These are phyloP conservation scores for Sceloporus tristichus DNA, from an alignment of 2,113 vertebrate species.

Conservation along the genomic window DNA sequence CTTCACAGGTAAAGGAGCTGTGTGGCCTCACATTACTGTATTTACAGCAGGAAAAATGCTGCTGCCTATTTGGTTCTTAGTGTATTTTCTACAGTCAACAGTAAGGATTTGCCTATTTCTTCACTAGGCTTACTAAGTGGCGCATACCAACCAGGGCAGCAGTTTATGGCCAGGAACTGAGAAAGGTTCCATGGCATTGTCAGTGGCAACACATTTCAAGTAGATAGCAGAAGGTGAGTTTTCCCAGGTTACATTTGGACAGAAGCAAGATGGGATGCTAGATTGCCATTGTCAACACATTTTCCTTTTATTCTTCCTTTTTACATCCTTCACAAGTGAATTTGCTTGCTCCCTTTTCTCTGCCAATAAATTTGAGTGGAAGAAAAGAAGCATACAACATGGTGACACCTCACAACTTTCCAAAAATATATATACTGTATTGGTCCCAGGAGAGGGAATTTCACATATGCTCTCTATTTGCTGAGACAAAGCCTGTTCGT, in stretches of 20 bases:
- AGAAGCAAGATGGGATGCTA: not conserved
- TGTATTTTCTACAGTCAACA: not conserved
- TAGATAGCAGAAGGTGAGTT: not conserved
- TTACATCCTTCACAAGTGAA: no score
- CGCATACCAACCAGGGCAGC: not conserved
- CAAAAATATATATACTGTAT: not conserved
- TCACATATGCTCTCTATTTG: not conserved
- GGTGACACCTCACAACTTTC: not conserved
- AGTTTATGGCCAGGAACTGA: not conserved
- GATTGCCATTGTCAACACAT: not conserved
- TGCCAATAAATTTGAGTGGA: not conserved
- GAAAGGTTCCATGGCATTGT: not conserved
- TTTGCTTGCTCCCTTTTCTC: not conserved
- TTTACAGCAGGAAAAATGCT: not conserved
- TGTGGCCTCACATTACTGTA: accelerated
- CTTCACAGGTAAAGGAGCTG: not conserved
- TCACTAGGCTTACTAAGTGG: not conserved
- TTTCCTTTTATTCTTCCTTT: not conserved
- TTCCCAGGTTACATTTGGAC: not conserved
- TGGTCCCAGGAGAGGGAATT: not conserved
- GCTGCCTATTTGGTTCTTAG: not conserved
- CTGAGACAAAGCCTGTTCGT: not conserved
- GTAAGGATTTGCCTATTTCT: not conserved
- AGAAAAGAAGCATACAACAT: not conserved
- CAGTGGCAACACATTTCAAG: not conserved